Conservation (phyloP, 2,888 invertebrate species). For the Campoplex nolae region DNA sequence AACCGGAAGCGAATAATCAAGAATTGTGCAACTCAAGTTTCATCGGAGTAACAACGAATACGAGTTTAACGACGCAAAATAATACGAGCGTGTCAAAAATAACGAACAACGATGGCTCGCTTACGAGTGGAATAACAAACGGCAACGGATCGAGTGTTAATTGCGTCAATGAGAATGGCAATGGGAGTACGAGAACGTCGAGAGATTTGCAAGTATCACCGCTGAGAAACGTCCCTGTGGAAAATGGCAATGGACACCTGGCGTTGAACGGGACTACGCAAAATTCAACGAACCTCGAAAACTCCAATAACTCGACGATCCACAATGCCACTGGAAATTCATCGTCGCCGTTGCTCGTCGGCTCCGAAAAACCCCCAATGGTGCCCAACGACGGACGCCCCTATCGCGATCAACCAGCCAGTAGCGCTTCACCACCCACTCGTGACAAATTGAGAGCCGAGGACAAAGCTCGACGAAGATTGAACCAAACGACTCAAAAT, state of each 20-base stretch:
- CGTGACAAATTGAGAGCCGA: slow-evolving; percentile 92
- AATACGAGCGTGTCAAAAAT: slow-evolving; percentile 82
- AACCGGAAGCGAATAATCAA: slow-evolving; percentile 52
- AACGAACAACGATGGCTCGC: slow-evolving; percentile 80
- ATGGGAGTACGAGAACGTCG: slow-evolving; percentile 60
- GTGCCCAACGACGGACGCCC: slow-evolving; percentile 81
- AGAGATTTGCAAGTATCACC: slow-evolving; percentile 70
- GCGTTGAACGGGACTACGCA: slow-evolving; percentile 67
- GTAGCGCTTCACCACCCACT: slow-evolving; percentile 92
- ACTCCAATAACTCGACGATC: slow-evolving; percentile 21
- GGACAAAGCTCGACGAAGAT: slow-evolving; percentile 88
- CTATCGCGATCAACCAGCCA: slow-evolving; percentile 89
- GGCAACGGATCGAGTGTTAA: slow-evolving; percentile 71
- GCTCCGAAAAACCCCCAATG: slow-evolving; percentile 80
- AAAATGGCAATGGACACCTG: slow-evolving; percentile 73
- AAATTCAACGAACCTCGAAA: slow-evolving; percentile 35
- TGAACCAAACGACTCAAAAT: slow-evolving; percentile 70
- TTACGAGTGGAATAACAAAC: slow-evolving; percentile 70
- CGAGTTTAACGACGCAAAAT: slow-evolving; percentile 67
- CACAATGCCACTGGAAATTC: slow-evolving; percentile 45
- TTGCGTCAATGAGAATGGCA: slow-evolving; percentile 70
- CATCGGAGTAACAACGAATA: slow-evolving; percentile 8
- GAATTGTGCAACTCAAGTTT: slow-evolving; percentile 58
- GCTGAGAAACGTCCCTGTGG: slow-evolving; percentile 72
- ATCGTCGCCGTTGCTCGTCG: slow-evolving; percentile 66